Evolutionary conservation across 2,888 invertebrate genomes (phyloP).

Genomic region (Carcina quercana): DNA sequence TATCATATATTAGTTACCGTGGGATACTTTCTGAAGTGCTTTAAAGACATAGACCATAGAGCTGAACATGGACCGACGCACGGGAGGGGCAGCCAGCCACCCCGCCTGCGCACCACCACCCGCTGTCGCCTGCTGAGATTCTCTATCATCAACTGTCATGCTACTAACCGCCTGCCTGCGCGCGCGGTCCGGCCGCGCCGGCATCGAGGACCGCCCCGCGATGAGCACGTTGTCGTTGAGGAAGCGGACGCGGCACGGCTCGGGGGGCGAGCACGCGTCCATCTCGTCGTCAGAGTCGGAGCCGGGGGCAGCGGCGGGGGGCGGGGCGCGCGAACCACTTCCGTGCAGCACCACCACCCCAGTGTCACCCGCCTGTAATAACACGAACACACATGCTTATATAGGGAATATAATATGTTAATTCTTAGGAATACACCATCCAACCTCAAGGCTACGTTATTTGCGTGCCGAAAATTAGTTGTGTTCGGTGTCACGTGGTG

Average conservation of each 20-base stretch:
- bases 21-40: too few relatives aligned
- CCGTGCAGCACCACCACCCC: slow-evolving; percentile 57
- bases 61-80: too few relatives aligned
- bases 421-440: too few relatives aligned
- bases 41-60: too few relatives aligned
- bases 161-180: slow-evolving; percentile 73
- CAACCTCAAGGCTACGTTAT: background rate
- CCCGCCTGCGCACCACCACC: too few relatives aligned
- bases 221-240: slow-evolving; percentile 92
- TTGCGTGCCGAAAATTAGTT: background rate
- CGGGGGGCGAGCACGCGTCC: slow-evolving; percentile 78
- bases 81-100: too few relatives aligned
- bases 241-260: slow-evolving; percentile 88
- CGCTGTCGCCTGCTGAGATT: too few relatives aligned
- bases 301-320: slow-evolving; percentile 52
- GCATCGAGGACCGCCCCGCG: slow-evolving; percentile 90
- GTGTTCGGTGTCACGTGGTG: background rate
- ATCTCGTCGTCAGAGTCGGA: slow-evolving; percentile 31
- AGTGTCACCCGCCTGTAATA: slow-evolving; percentile 50
- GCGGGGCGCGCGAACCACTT: slow-evolving; percentile 64
- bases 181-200: slow-evolving; percentile 66
- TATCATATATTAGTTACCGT: too few relatives aligned
- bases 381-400: background rate
- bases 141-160: too few relatives aligned
- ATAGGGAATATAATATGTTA: too few relatives aligned